A percentile compares a stretch with the other conserved stretches of the same genome.
Conservation (phyloP, 2,113 vertebrate species). For the Chrysochloris asiatica region DNA sequence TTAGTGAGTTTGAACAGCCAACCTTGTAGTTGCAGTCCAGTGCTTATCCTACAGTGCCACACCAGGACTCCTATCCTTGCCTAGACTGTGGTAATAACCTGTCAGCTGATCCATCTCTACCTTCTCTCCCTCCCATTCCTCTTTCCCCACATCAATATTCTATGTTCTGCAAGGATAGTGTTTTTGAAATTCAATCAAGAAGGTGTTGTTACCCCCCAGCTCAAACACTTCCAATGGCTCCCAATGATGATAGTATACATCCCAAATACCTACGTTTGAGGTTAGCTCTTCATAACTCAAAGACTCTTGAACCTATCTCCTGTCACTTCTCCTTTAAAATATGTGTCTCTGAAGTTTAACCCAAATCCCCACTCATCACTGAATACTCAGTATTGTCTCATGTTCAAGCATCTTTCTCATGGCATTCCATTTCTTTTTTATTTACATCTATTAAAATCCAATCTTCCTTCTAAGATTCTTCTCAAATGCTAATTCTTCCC, state of each 20-base stretch:
- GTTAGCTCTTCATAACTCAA: not conserved
- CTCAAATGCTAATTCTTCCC: constrained; percentile 11
- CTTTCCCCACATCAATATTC: not conserved
- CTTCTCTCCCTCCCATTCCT: not conserved
- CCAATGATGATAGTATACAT: not conserved
- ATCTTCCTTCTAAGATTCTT: not conserved
- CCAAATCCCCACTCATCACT: not conserved
- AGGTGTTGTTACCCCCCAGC: not conserved
- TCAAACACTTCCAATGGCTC: not conserved
- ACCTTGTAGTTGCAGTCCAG: too few relatives aligned
- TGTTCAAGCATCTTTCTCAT: not conserved
- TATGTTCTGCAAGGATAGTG: not conserved
- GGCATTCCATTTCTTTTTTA: not conserved
- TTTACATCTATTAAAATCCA: not conserved
- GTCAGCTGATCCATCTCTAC: not conserved
- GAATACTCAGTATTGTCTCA: not conserved
- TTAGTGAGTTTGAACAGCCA: too few relatives aligned
- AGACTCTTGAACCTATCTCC: not conserved
- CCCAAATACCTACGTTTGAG: not conserved
- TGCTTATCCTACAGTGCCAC: too few relatives aligned
- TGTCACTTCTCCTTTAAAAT: not conserved
- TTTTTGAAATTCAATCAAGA: not conserved
- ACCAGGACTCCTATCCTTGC: too few relatives aligned
- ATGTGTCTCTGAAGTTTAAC: not conserved
- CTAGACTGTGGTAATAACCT: not conserved